Percentiles rank a stretch among this genome's conserved stretches.
phyloP scores from a whole-genome alignment of 2,888 invertebrate genomes.

The Eupithecia exiguata region DNA sequence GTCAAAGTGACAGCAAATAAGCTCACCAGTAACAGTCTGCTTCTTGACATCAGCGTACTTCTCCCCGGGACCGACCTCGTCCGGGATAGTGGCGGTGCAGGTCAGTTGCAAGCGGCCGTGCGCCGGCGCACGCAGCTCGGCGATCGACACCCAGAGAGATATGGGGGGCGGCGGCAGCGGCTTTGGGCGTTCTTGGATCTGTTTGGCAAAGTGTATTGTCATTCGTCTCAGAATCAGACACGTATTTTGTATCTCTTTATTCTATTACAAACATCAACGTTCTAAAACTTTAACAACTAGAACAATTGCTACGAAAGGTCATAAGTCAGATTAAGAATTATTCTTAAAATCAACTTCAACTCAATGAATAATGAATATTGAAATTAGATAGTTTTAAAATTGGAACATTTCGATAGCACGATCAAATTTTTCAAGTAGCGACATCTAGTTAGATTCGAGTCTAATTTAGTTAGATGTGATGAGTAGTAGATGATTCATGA shows the following conservation, averaged over 20 bases:
- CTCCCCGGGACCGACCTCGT: slow-evolving; percentile 87
- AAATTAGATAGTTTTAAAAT: too few species aligned
- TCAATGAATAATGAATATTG: too few species aligned
- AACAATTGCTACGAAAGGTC: background rate
- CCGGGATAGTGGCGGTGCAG: slow-evolving; percentile 91
- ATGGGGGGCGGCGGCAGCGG: slow-evolving; percentile 84
- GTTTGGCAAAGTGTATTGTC: background rate
- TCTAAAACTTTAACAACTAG: background rate
- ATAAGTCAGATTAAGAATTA: too few species aligned
- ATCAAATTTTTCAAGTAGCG: too few species aligned
- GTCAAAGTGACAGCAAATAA: background rate
- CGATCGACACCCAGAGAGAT: slow-evolving; percentile 89
- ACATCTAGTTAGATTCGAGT: too few species aligned
- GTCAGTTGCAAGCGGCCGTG: slow-evolving; percentile 89
- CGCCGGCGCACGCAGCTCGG: slow-evolving; percentile 87
- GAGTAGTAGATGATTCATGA: too few species aligned
- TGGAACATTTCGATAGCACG: too few species aligned
- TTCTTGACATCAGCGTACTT: slow-evolving; percentile 89
- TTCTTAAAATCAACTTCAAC: too few species aligned
- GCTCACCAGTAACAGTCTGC: slow-evolving; percentile 88
- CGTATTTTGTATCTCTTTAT: background rate
- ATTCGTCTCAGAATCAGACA: background rate
- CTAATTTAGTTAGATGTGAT: too few species aligned
- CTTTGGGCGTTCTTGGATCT: slow-evolving; percentile 70
- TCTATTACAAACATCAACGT: background rate